These are phyloP conservation scores for Melinaea marsaeus DNA, from an alignment of 2,888 invertebrate species.

Conservation along the genomic window DNA sequence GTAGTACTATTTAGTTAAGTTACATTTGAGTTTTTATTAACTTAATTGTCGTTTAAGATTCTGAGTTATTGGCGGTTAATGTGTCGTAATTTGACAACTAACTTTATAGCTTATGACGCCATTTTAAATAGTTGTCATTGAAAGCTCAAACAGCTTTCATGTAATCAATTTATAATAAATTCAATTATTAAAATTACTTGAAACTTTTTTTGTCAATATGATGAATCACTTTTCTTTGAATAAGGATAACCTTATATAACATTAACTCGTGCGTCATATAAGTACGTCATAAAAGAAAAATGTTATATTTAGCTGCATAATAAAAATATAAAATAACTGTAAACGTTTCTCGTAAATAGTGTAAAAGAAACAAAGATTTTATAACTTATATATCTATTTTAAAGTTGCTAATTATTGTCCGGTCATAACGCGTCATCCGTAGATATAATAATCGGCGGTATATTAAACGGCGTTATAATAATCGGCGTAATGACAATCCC, in stretches of 20 bases:
- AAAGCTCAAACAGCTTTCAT: constrained; percentile 35
- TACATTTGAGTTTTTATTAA: constrained; percentile 27
- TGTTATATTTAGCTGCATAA: background rate
- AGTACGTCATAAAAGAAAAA: background rate
- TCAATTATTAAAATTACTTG: too few species aligned
- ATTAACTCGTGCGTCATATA: background rate
- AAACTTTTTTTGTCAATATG: constrained; percentile 5
- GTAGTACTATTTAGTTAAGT: too few species aligned
- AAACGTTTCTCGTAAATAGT: background rate
- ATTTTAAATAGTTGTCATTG: constrained; percentile 57
- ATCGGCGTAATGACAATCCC: background rate
- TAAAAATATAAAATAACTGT: background rate
- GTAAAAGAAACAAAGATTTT: background rate
- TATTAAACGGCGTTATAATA: too few species aligned
- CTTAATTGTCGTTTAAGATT: constrained; percentile 54
- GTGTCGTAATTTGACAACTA: constrained; percentile 58
- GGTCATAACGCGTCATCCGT: too few species aligned
- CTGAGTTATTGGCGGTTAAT: constrained; percentile 52
- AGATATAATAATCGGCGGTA: too few species aligned
- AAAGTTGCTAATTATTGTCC: background rate
- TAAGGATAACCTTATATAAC: background rate
- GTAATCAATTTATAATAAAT: too few species aligned
- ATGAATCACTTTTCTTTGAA: background rate
- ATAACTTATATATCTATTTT: background rate
- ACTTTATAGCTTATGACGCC: constrained; percentile 56